These are phyloP conservation scores for Dromas ardeola DNA, from an alignment of 2,113 vertebrate genomes.

Conservation along the genomic window DNA sequence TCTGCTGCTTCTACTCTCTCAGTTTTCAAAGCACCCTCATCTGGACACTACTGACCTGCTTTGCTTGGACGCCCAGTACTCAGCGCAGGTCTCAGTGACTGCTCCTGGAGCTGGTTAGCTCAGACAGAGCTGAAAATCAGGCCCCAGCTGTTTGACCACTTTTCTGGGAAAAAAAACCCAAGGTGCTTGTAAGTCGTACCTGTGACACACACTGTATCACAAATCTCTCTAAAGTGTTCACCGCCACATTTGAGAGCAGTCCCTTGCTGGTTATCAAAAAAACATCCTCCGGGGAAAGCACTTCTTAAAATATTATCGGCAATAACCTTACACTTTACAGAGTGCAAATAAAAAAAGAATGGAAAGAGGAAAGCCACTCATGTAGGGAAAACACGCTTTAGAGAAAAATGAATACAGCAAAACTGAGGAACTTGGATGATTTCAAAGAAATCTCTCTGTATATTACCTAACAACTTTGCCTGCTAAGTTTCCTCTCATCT, in stretches of 20 bases:
- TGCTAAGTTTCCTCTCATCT: conserved; percentile 1
- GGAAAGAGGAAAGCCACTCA: not conserved
- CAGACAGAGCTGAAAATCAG: not conserved
- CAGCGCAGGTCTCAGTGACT: not conserved
- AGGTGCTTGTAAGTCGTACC: not conserved
- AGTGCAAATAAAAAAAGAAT: conserved; percentile 15
- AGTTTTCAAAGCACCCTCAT: not conserved
- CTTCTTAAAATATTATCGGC: not conserved
- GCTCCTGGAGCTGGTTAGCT: not conserved
- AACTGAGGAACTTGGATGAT: not conserved
- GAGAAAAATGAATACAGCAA: conserved; percentile 24
- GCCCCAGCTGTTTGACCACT: not conserved
- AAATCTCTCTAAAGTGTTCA: not conserved
- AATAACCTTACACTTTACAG: conserved; percentile 24
- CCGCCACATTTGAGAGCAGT: not conserved
- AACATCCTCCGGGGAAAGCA: not conserved
- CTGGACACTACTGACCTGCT: not conserved
- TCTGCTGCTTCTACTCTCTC: not conserved
- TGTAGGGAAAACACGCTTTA: not conserved
- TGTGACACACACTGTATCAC: not conserved
- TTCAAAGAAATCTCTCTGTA: not conserved
- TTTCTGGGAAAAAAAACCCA: not conserved
- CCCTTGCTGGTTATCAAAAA: not conserved
- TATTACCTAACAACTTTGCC: not conserved
- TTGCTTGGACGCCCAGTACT: not conserved